Percentiles rank a stretch among this genome's conserved stretches.
These are phyloP conservation scores for Thalassophryne amazonica DNA, from an alignment of 2,797 vertebrate species.

Conservation along the genomic window DNA sequence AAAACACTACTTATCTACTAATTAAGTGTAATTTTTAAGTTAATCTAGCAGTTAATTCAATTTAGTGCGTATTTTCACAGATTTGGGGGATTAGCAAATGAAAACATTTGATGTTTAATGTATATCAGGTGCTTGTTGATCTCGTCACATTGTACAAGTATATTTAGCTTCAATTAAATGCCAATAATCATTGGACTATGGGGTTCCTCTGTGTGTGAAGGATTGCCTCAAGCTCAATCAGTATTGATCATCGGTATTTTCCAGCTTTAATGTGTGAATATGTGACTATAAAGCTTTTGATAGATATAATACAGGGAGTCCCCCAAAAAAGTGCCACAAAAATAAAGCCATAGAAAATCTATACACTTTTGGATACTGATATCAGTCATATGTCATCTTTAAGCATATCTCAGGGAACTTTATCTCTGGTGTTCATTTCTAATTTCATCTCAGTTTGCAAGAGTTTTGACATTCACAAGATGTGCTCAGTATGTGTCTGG, in stretches of 20 bases:
- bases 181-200: constrained; percentile 28
- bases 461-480: too few relatives aligned
- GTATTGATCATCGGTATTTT: constrained; percentile 11
- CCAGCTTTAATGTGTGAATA: constrained; percentile 19
- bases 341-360: too few relatives aligned
- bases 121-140: constrained; percentile 41
- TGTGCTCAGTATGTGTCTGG: too few relatives aligned
- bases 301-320: constrained; percentile 43
- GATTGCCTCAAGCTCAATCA: constrained; percentile 21
- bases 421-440: too few relatives aligned
- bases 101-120: constrained; percentile 1
- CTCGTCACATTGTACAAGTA: constrained; percentile 11
- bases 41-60: constrained; percentile 23
- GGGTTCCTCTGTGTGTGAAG: constrained; percentile 36
- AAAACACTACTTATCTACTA: neutral
- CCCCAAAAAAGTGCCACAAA: too few relatives aligned
- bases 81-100: constrained; percentile 7
- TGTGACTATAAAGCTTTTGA: constrained; percentile 31
- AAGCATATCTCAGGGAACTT: too few relatives aligned
- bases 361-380: too few relatives aligned
- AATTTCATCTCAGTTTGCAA: too few relatives aligned
- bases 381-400: too few relatives aligned
- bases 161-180: constrained; percentile 34
- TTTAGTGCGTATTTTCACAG: neutral
- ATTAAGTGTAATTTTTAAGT: constrained; percentile 5